Base-by-base conservation (phyloP, 2,888 invertebrate species). In the Thymelicus lineola region DNA sequence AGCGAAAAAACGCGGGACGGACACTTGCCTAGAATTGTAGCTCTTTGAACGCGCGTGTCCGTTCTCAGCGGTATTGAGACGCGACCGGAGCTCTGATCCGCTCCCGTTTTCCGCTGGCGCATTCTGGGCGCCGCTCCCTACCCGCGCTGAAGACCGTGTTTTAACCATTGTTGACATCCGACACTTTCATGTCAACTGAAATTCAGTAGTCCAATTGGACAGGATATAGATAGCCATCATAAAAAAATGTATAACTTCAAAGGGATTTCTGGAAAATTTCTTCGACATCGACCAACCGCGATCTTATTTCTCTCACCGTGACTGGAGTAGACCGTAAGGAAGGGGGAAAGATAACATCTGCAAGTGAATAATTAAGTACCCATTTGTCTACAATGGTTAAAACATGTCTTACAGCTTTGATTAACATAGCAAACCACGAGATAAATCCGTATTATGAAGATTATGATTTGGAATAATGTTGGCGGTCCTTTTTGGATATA, bases 1-100 rank as follows among this genome's bases (percentile, higher is more conserved):
- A 97, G 97, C 85, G 96, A 96, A 97, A 97, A 81, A 97, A 85
- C 85, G 82, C 84, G 82, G 80, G 80, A 82, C 81, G 80, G 82
- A 86, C 84, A 93, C 93, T 93, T 93, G 93, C 93, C 93, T 93
- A 91, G 84, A 79, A 77, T 81, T 82, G 85, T 79, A 82, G 85
- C 81, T 81, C 83, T 87, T 91, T 62, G 90, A 83, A 82, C 89
- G 89, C 57, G 38, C 4, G 80, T 89, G 89, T 83, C 89, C 90
- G 78, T 89, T 89, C 80, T 91, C 90, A 83, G 86, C 87, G 76
- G 84, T 77, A 84, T 83, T 91, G 88, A 90, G 90, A 76, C 91
- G 89, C 78, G 85, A 81, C 83, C 91, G 89, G 87, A 91, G 89
- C 84, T 91, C 91, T 76, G 90, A 88, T 80, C 87, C 80, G 73